Evolutionary conservation across 2,797 vertebrate genomes (phyloP).

Genomic region (Sarcophilus harrisii): DNA sequence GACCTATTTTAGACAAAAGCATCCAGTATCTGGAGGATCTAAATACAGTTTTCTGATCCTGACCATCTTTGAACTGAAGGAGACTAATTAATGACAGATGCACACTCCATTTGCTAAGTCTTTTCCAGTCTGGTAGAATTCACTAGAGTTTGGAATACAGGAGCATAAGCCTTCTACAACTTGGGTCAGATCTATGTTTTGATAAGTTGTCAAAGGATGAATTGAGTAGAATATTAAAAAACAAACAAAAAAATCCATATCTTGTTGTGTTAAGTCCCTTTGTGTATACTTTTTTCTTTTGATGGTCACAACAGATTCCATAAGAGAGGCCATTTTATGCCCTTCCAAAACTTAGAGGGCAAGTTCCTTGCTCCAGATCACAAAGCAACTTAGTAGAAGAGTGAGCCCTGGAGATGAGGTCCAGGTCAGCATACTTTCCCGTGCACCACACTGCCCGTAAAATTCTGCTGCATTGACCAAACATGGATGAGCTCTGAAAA

Average conservation of each 20-base stretch:
- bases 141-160: background rate
- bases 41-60: background rate
- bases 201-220: background rate
- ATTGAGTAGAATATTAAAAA: background rate
- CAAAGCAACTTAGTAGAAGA: background rate
- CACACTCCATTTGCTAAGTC: background rate
- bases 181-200: background rate
- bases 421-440: background rate
- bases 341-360: background rate
- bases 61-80: background rate
- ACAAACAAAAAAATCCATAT: background rate
- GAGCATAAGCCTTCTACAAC: background rate
- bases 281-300: background rate
- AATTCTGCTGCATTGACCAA: background rate
- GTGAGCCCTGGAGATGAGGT: background rate
- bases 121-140: background rate
- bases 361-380: background rate
- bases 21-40: background rate
- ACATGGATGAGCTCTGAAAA: background rate
- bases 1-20: background rate
- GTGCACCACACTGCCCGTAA: background rate
- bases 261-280: background rate
- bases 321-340: background rate
- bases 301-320: background rate
- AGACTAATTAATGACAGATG: background rate